A percentile compares a stretch with the other conserved stretches of the same genome.
Conservation (phyloP, 2,888 invertebrate species). For the Coleophora deauratella region DNA sequence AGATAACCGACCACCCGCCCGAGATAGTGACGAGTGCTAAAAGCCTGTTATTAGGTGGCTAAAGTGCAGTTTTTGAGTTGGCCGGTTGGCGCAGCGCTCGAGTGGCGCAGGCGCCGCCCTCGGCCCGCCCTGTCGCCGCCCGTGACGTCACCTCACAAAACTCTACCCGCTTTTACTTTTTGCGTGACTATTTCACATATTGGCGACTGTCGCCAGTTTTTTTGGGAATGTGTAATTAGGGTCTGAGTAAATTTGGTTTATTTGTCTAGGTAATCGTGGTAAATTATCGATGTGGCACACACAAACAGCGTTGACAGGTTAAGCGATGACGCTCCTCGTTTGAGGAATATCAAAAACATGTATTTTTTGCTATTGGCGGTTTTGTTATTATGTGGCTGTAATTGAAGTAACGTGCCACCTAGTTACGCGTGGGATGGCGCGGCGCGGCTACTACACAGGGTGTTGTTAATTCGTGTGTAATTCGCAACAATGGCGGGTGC, state of each 20-base stretch:
- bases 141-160: slow-evolving; percentile 61
- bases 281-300: slow-evolving; percentile 35
- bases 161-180: slow-evolving; percentile 52
- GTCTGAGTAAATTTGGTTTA: slow-evolving; percentile 48
- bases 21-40: slow-evolving; percentile 55
- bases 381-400: slow-evolving; percentile 22
- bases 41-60: slow-evolving; percentile 54
- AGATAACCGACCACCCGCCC: slow-evolving; percentile 48
- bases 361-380: no score
- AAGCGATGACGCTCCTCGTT: slow-evolving; percentile 13
- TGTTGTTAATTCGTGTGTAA: slow-evolving; percentile 66
- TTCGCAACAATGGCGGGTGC: slow-evolving; percentile 53
- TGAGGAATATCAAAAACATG: no score
- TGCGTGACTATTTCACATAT: slow-evolving; percentile 60
- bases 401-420: slow-evolving; percentile 56
- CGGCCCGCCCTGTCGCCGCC: slow-evolving; percentile 67
- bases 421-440: slow-evolving; percentile 56
- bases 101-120: slow-evolving; percentile 57
- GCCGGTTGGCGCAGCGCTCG: slow-evolving; percentile 35
- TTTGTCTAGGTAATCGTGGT: slow-evolving; percentile 41
- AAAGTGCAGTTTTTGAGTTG: slow-evolving; percentile 48
- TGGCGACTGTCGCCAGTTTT: slow-evolving; percentile 69
- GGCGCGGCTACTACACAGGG: slow-evolving; percentile 48
- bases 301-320: slow-evolving; percentile 34
- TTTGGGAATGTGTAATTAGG: slow-evolving; percentile 61